Conservation (phyloP, 2,797 vertebrate species). For the Denticeps clupeoides region DNA sequence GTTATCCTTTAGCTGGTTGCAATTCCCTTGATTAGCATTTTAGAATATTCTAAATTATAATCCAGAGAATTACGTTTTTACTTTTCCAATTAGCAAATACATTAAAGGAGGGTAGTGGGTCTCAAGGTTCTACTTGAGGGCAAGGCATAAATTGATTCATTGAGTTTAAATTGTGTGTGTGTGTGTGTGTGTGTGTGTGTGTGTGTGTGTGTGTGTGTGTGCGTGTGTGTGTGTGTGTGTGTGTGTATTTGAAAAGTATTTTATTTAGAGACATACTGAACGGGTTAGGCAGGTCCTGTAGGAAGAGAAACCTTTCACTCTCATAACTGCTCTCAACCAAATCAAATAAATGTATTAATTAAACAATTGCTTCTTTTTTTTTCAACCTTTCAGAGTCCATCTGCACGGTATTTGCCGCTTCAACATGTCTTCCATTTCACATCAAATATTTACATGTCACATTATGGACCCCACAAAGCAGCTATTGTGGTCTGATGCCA, state of each 20-base stretch:
- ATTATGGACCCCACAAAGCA: constrained; percentile 58
- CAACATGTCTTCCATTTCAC: constrained; percentile 48
- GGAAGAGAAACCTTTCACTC: too few species aligned
- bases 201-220: neutral
- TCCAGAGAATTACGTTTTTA: constrained; percentile 58
- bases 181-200: neutral
- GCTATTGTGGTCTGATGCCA: constrained; percentile 63
- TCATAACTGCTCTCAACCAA: too few species aligned
- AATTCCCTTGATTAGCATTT: constrained; percentile 66
- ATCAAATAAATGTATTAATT: neutral
- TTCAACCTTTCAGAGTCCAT: too few species aligned
- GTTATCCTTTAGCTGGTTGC: constrained; percentile 65
- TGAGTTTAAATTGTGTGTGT: constrained; percentile 3
- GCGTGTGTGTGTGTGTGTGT: neutral
- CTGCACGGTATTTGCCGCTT: neutral
- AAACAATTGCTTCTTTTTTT: too few species aligned
- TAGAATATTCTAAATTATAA: constrained; percentile 67
- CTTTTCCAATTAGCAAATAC: constrained; percentile 45
- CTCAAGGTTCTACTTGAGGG: constrained; percentile 22
- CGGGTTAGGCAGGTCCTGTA: too few species aligned
- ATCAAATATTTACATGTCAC: constrained; percentile 73
- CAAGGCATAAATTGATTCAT: constrained; percentile 24
- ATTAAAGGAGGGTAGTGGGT: constrained; percentile 35
- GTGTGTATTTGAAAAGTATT: too few species aligned
- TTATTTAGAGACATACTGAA: too few species aligned